Evolutionary conservation across 2,113 vertebrate genomes (phyloP), one percentile per base, ranked within the genome.

Genomic region (Psilopsiagon aurifrons): DNA sequence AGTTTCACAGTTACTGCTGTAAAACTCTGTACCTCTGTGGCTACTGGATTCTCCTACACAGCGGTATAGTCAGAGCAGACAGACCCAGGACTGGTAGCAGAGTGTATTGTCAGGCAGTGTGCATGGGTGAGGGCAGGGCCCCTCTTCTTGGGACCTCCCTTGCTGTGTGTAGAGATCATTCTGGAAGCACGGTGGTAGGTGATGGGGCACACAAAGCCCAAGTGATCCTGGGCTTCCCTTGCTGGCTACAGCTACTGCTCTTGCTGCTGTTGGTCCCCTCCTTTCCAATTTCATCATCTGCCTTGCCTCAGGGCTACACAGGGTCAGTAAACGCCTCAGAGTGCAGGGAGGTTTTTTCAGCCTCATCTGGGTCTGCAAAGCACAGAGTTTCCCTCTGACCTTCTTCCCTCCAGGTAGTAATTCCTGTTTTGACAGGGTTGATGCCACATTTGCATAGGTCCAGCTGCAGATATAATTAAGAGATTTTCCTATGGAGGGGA

Each of bases 251-350:
- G 37, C 37, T 17, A 9, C 62, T 54, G 31, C 70, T 76, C 22
- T 8, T 20, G 1, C 35, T 52, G 52, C 63, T 51, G 67, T 51
- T 24, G n/a, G 37, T 25, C 44, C 67, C 73, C 33, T 52, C 23
- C 75, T 10, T 25, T 51, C 67, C 3, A 0, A 0, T 41, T 39
- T 17, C 4, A 0, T 15, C n/a, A 3, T 8, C 59, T 19, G 37
- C 67, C 49, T 33, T 16, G 24, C 28, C 46, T 24, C 16, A 2
- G 5, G 73, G 60, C 75, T 44, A 23, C 33, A 20, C 28, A 13
- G 43, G 17, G 66, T 27, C 57, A 1, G 17, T 12, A 10, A 43
- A 29, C 2, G 6, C 67, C 89, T 51, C 59, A 51, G 13, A 18
- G 18, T 3, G 4, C 22, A 2, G 37, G 59, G 33, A 46, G 25